These are phyloP conservation scores for Chionoecetes opilio DNA, from an alignment of 1,140 invertebrate genomes.

Conservation along the genomic window DNA sequence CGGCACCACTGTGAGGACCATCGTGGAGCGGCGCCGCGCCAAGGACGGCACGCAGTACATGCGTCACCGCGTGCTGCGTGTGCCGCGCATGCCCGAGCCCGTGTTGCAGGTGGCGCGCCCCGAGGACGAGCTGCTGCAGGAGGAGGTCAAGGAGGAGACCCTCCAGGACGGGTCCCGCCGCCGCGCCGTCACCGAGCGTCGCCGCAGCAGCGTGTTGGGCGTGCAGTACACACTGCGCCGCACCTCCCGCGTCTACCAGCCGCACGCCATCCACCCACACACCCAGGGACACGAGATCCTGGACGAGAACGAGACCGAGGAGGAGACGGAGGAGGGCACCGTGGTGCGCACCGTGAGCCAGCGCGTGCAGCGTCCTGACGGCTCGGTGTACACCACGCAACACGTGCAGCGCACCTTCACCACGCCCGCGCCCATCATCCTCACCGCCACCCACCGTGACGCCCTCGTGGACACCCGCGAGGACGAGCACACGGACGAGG, in stretches of 20 bases:
- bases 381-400: conserved; percentile 80
- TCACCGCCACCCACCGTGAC: conserved; percentile 73
- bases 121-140: conserved; percentile 78
- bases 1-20: conserved; percentile 78
- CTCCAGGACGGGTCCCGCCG: conserved; percentile 76
- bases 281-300: conserved; percentile 74
- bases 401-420: conserved; percentile 78
- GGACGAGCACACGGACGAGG: conserved; percentile 76
- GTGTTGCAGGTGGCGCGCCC: conserved; percentile 75
- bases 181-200: conserved; percentile 78
- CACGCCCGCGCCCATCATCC: conserved; percentile 68
- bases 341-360: conserved; percentile 77
- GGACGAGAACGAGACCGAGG: conserved; percentile 80
- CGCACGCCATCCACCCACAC: conserved; percentile 54
- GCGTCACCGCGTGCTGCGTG: conserved; percentile 80
- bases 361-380: conserved; percentile 77
- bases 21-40: conserved; percentile 78
- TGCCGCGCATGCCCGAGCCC: conserved; percentile 80
- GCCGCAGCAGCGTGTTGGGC: conserved; percentile 79
- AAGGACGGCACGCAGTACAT: conserved; percentile 81
- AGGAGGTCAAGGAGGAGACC: conserved; percentile 79
- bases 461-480: conserved; percentile 75
- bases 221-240: conserved; percentile 80
- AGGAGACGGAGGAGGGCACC: conserved; percentile 79
- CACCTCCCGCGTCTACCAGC: conserved; percentile 75